These are phyloP conservation scores for Chrysolina haemoptera DNA, from an alignment of 2,888 invertebrate species.

Conservation along the genomic window DNA sequence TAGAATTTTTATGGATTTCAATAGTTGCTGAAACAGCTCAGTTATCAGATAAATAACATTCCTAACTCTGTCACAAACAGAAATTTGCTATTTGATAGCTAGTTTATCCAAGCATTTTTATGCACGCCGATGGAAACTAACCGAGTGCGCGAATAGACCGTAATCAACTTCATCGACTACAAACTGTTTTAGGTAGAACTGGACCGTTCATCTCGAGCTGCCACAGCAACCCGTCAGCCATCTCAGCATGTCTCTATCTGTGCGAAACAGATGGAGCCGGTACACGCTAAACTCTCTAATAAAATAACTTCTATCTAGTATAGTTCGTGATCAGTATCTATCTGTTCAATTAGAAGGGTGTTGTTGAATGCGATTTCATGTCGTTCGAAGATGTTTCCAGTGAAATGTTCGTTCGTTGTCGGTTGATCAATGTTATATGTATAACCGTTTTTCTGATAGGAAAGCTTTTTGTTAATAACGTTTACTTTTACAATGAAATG, in stretches of 20 bases:
- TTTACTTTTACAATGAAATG: no score
- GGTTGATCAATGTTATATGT: background rate
- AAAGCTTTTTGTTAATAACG: no score
- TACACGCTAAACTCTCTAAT: constrained; percentile 43
- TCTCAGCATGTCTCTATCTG: constrained; percentile 13
- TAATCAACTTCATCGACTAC: constrained; percentile 41
- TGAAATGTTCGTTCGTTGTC: background rate
- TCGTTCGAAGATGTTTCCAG: background rate
- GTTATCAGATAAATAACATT: background rate
- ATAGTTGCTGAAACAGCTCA: no score
- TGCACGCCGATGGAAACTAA: constrained; percentile 32
- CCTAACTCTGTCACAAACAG: no score
- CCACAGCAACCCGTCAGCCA: constrained; percentile 8
- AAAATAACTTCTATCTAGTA: constrained; percentile 41
- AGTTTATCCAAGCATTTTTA: no score
- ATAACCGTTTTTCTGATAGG: background rate
- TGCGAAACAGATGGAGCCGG: constrained; percentile 42
- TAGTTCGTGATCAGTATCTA: constrained; percentile 43
- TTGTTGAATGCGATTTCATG: background rate
- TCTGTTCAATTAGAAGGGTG: constrained; percentile 15
- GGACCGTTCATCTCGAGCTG: constrained; percentile 20
- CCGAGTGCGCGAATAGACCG: constrained; percentile 54
- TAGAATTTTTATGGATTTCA: no score
- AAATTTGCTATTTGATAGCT: no score
- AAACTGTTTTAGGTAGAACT: background rate